These are phyloP conservation scores for Nanger granti DNA, from an alignment of 2,113 vertebrate species.

Conservation along the genomic window DNA sequence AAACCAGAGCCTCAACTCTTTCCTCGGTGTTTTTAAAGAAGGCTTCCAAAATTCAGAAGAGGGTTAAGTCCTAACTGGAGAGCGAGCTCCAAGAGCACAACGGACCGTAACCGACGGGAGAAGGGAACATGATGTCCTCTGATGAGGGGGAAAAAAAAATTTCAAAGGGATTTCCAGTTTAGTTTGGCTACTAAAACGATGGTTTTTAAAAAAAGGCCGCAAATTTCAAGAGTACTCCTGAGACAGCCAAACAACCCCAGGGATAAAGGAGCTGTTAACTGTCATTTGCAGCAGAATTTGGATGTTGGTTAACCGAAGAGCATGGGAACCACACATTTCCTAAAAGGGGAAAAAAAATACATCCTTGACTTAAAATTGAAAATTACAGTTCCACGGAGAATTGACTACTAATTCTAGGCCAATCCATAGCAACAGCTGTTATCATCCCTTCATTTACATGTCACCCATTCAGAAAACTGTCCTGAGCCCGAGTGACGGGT, in stretches of 20 bases:
- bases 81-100: background rate
- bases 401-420: constrained; percentile 45
- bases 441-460: background rate
- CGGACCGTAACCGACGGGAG: background rate
- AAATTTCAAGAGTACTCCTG: constrained; percentile 24
- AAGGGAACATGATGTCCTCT: constrained; percentile 48
- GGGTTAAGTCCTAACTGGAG: background rate
- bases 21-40: background rate
- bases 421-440: constrained; percentile 54
- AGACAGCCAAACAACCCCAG: background rate
- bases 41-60: background rate
- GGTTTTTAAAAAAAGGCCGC: constrained; percentile 40
- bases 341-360: background rate
- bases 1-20: background rate
- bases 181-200: constrained; percentile 14
- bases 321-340: constrained; percentile 44
- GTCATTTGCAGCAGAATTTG: constrained; percentile 17
- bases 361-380: constrained; percentile 50
- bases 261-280: background rate
- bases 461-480: constrained; percentile 43
- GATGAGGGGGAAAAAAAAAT: background rate
- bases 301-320: constrained; percentile 36
- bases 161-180: constrained; percentile 44
- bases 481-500: background rate
- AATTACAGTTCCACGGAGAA: constrained; percentile 41